phyloP scores from a whole-genome alignment of 2,797 vertebrate genomes.

The Threskiornis aethiopicus region DNA sequence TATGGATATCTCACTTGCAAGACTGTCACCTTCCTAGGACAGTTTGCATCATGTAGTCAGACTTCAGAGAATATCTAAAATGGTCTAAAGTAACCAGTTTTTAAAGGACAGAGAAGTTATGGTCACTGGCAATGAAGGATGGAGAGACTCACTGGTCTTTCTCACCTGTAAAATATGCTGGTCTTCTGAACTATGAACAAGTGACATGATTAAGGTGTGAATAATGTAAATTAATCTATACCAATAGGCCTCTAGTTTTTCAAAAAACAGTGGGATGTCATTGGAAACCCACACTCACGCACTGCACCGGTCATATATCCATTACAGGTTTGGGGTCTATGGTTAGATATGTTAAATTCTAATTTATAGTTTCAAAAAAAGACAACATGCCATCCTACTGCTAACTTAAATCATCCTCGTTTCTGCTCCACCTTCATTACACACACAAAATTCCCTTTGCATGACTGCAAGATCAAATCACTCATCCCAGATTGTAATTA shows the following conservation, averaged over 20 bases:
- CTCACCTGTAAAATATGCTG: neutral
- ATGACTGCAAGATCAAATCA: neutral
- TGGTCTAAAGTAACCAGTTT: neutral
- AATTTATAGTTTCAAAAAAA: neutral
- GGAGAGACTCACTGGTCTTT: neutral
- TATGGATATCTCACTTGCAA: neutral
- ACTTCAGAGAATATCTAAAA: neutral
- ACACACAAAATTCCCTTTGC: neutral
- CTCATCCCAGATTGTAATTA: conserved; percentile 21
- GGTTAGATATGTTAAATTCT: neutral
- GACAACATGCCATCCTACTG: neutral
- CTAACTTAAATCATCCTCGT: neutral
- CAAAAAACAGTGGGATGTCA: neutral
- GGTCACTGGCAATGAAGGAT: neutral
- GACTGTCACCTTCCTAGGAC: neutral
- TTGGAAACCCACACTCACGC: neutral
- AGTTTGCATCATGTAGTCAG: rapidly evolving
- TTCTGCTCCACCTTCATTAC: neutral
- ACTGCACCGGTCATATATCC: neutral
- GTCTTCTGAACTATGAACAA: neutral
- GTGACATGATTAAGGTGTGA: neutral
- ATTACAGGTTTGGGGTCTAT: neutral
- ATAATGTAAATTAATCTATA: neutral
- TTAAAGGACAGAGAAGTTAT: neutral
- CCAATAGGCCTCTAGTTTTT: neutral